Conservation (phyloP, 2,797 vertebrate genomes). For the Amblyopsis hoosieri region DNA sequence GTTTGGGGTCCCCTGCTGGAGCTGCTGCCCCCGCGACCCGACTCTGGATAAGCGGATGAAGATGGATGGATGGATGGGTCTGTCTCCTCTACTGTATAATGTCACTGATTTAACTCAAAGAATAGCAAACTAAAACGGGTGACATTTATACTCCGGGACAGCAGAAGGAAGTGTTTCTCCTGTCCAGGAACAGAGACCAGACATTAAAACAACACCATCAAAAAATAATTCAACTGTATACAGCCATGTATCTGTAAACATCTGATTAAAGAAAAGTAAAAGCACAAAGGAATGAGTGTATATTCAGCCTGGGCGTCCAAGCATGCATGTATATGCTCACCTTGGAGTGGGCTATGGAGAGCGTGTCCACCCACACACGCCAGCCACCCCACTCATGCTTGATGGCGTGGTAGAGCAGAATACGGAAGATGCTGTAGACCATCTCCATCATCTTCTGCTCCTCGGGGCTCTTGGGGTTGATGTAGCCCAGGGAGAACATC, state of each 20-base stretch:
- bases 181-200: slow-evolving; percentile 26
- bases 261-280: too few relatives aligned
- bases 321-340: slow-evolving; percentile 64
- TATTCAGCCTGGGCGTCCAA: too few relatives aligned
- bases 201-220: too few relatives aligned
- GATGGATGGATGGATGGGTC: too few relatives aligned
- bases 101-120: too few relatives aligned
- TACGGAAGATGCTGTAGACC: slow-evolving; percentile 98
- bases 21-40: too few relatives aligned
- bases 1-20: too few relatives aligned
- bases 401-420: slow-evolving; percentile 96
- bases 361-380: slow-evolving; percentile 98
- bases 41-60: too few relatives aligned
- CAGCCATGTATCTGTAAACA: too few relatives aligned
- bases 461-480: slow-evolving; percentile 93
- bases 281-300: too few relatives aligned
- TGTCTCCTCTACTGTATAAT: too few relatives aligned
- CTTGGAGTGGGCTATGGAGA: slow-evolving; percentile 98
- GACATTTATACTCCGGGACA: slow-evolving; percentile 22
- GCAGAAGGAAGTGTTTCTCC: slow-evolving; percentile 58
- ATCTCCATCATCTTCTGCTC: slow-evolving; percentile 97
- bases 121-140: not conserved
- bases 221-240: not conserved
- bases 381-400: slow-evolving; percentile 99
- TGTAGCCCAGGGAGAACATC: slow-evolving; percentile 98